These are phyloP conservation scores for Phorcus lineatus DNA, from an alignment of 2,888 invertebrate species.

Conservation along the genomic window DNA sequence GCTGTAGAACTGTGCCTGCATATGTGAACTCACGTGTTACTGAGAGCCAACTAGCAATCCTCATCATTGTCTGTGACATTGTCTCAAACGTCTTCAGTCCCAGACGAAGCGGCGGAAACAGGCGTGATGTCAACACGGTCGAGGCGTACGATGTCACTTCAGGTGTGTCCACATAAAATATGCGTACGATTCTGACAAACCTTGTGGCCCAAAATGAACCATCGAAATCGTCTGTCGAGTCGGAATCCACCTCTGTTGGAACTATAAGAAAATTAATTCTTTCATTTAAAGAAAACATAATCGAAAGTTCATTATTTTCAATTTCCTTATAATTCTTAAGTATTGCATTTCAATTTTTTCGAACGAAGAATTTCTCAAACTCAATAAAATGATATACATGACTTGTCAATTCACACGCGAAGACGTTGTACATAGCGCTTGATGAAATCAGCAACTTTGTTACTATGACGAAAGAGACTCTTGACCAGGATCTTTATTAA, in stretches of 20 bases:
- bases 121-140: slow-evolving; percentile 37
- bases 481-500: too few species aligned
- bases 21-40: slow-evolving; percentile 44
- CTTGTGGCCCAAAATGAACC: neutral
- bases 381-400: too few species aligned
- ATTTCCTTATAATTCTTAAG: too few species aligned
- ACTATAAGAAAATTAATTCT: neutral
- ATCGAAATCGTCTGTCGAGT: slow-evolving; percentile 38
- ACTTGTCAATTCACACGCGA: too few species aligned
- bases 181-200: slow-evolving; percentile 30
- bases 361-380: too few species aligned
- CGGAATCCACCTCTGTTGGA: slow-evolving; percentile 20
- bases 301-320: too few species aligned
- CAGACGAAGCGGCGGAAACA: slow-evolving; percentile 50
- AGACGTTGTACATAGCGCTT: too few species aligned
- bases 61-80: slow-evolving; percentile 57
- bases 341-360: too few species aligned
- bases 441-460: too few species aligned
- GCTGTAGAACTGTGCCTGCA: too few species aligned
- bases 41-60: slow-evolving; percentile 56
- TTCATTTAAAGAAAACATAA: neutral
- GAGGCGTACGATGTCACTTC: slow-evolving; percentile 24
- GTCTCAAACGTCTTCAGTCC: slow-evolving; percentile 46
- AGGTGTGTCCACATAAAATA: slow-evolving; percentile 28
- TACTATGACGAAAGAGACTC: too few species aligned